These are phyloP conservation scores for Sphaeridia pumilis DNA, from an alignment of 2,888 invertebrate genomes.

Conservation along the genomic window DNA sequence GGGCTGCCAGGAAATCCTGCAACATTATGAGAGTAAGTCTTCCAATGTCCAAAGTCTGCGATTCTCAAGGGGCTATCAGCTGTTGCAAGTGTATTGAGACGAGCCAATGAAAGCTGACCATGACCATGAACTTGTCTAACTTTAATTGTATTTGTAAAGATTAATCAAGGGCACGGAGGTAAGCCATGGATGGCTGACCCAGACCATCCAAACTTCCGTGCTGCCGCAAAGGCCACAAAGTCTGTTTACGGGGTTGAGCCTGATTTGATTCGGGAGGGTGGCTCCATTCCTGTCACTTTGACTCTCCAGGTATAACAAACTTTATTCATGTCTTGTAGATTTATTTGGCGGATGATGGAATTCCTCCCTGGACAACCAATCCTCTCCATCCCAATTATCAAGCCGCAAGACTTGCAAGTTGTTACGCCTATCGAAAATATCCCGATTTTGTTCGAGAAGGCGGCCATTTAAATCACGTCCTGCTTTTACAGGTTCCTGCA, in stretches of 20 bases:
- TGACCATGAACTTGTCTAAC: not conserved
- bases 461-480: constrained; percentile 82
- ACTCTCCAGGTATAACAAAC: constrained; percentile 50
- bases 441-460: constrained; percentile 96
- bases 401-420: constrained; percentile 71
- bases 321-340: constrained; percentile 6
- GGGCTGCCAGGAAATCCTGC: constrained; percentile 67
- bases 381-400: constrained; percentile 83
- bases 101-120: not conserved
- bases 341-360: constrained; percentile 32
- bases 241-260: constrained; percentile 82
- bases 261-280: constrained; percentile 92
- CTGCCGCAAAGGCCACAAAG: constrained; percentile 67
- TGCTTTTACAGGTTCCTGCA: constrained; percentile 53
- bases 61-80: not conserved
- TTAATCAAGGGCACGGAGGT: constrained; percentile 56
- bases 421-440: constrained; percentile 73
- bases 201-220: constrained; percentile 80
- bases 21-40: constrained; percentile 66
- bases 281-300: constrained; percentile 92
- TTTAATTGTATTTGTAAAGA: constrained; percentile 27
- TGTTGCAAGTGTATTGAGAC: not conserved
- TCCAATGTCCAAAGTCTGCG: not conserved
- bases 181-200: constrained; percentile 89
- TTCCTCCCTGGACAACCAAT: constrained; percentile 78